A percentile compares a stretch with the other conserved stretches of the same genome.
These are phyloP conservation scores for Bursaphelenchus okinawaensis DNA, from an alignment of 2,888 invertebrate species.

Conservation along the genomic window DNA sequence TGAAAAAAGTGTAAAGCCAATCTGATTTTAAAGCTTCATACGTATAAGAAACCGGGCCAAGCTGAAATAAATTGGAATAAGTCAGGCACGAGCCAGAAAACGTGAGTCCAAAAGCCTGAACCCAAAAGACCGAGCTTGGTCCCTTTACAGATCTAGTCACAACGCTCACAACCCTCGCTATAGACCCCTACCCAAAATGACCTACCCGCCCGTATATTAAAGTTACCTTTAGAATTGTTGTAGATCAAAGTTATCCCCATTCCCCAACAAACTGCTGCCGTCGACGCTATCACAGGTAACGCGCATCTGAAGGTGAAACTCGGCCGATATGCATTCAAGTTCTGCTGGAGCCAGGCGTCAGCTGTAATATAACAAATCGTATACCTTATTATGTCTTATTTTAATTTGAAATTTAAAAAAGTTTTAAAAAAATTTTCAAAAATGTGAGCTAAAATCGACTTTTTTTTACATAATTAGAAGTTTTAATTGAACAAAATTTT, in stretches of 20 bases:
- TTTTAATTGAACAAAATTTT: background rate
- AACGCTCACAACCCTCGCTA: background rate
- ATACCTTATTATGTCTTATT: too few relatives aligned
- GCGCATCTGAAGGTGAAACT: conserved; percentile 30
- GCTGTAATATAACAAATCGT: too few relatives aligned
- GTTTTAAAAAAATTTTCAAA: background rate
- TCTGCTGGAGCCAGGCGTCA: conserved; percentile 40
- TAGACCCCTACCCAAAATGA: background rate
- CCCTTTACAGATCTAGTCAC: too few relatives aligned
- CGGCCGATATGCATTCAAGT: conserved; percentile 33
- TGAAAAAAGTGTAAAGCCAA: too few relatives aligned
- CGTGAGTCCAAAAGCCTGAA: too few relatives aligned
- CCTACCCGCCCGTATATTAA: background rate
- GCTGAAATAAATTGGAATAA: too few relatives aligned
- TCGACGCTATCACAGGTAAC: conserved; percentile 25
- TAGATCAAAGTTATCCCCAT: background rate
- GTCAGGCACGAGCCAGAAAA: too few relatives aligned
- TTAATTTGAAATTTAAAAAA: too few relatives aligned
- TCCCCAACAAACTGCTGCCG: conserved; percentile 17
- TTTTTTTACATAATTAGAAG: background rate
- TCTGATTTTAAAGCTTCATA: too few relatives aligned
- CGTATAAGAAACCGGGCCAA: too few relatives aligned
- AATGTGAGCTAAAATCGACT: background rate
- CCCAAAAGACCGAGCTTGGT: too few relatives aligned
- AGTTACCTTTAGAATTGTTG: background rate